Evolutionary conservation across 2,113 vertebrate genomes (phyloP), one percentile per base, ranked within the genome.

Genomic region (Dicerorhinus sumatrensis): DNA sequence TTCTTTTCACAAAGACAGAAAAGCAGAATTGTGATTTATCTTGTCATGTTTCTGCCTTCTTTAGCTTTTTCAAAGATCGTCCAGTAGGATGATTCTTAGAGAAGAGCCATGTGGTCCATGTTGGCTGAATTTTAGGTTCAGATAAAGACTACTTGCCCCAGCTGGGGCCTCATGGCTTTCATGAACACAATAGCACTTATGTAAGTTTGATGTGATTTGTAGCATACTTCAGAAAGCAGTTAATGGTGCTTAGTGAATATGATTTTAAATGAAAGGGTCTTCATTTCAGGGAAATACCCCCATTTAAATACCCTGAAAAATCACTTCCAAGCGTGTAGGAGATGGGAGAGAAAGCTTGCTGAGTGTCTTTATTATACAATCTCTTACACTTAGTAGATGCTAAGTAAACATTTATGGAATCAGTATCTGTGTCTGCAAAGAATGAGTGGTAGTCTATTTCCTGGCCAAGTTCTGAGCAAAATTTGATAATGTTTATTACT

Each of bases 31-130:
- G 16, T 93, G 33, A 54, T 60, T 21, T 67, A 83, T 21, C 11
- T 42, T 82, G 62, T 42, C 39, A 54, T 39, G n/a, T 81, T 65
- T 91, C 31, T 87, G 56, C 42, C 18, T 69, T 39, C 10, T 60
- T 76, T 62, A 91, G 77, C 48, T 94, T 94, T 94, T 81, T 75
- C 25, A 69, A 65, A 76, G 33, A 58, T 36, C 60, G 23, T n/a
- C 27, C 72, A 84, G 25, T 42, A 67, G 14, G 20, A 36, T 27
- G 27, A 81, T 75, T 87, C n/a, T 51, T 86, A 51, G 56, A 67
- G 21, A 87, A 82, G 73, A 80, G 48, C 36, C 46, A 36, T 23
- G 29, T 67, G 27, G 11, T 67, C 20, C 14, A 48, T 58, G 25
- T 31, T 77, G 42, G 42, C 39, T 23, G 11, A 84, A 63, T 42